Evolutionary conservation across 2,113 vertebrate species (phyloP).

Genomic region (Coptodon bakossiorum): DNA sequence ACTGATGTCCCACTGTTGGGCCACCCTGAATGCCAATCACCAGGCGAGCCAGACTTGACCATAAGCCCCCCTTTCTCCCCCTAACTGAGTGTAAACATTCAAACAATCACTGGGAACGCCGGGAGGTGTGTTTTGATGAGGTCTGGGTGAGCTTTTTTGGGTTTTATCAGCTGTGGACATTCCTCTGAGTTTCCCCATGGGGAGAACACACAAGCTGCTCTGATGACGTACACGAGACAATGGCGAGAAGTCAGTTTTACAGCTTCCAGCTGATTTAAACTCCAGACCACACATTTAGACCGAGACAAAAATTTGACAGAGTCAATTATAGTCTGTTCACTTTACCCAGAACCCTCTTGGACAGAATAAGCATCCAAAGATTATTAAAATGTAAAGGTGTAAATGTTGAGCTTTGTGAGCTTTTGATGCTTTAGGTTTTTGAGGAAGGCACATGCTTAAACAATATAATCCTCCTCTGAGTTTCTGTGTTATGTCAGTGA

Average conservation of each 20-base stretch:
- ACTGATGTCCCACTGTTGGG: not conserved
- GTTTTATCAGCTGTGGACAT: constrained; percentile 72
- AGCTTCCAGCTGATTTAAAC: not conserved
- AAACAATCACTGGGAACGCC: constrained; percentile 46
- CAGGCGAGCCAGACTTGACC: not conserved
- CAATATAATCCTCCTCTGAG: not conserved
- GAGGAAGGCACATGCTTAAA: not conserved
- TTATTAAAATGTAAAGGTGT: not conserved
- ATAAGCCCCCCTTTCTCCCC: not conserved
- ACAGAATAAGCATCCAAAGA: not conserved
- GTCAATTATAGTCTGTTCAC: too few species aligned
- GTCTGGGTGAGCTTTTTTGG: not conserved
- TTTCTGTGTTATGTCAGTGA: not conserved
- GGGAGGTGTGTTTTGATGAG: not conserved
- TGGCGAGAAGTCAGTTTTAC: not conserved
- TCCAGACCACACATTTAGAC: not conserved
- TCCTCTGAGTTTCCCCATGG: constrained; percentile 61
- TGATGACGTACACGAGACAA: constrained; percentile 1
- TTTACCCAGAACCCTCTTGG: rapidly evolving
- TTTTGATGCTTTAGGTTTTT: not conserved
- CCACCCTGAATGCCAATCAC: not conserved
- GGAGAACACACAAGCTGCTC: constrained; percentile 33
- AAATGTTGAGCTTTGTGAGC: not conserved
- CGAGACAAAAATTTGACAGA: not conserved
- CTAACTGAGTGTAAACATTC: not conserved